Conservation (phyloP, 2,888 invertebrate species). For the Acrocyrtus sp. region DNA sequence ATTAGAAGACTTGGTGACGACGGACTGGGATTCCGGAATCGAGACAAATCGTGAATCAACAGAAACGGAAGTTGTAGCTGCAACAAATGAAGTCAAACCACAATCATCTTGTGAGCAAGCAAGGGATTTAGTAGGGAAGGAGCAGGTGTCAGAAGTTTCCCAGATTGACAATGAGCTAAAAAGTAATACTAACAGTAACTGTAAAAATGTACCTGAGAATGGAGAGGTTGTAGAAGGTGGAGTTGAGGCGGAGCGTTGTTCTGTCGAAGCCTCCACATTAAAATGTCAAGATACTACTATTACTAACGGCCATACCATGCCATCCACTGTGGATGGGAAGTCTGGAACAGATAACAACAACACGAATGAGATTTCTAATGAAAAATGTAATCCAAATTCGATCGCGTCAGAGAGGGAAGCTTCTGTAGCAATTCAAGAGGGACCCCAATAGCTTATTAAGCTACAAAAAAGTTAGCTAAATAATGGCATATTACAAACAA, state of each 20-base stretch:
- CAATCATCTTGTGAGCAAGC: conserved; percentile 5
- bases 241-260: background rate
- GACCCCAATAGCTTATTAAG: conserved; percentile 21
- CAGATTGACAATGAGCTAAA: background rate
- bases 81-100: conserved; percentile 19
- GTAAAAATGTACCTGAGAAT: conserved; percentile 47
- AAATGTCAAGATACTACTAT: too few species aligned
- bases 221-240: conserved; percentile 17
- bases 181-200: background rate
- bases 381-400: conserved; percentile 16
- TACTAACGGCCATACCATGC: conserved; percentile 25
- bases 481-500: too few species aligned
- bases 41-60: conserved; percentile 58
- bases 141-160: conserved; percentile 12
- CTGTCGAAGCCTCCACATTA: too few species aligned
- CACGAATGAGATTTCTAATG: conserved; percentile 25
- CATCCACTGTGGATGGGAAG: conserved; percentile 12
- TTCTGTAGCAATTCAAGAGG: conserved; percentile 10
- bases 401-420: conserved; percentile 9
- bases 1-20: conserved; percentile 50
- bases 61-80: conserved; percentile 54
- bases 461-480: too few species aligned
- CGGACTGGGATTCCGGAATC: conserved; percentile 42
- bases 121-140: too few species aligned
- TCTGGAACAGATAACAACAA: conserved; percentile 25